phyloP scores from a whole-genome alignment of 2,797 vertebrate genomes.

The Gallinago stenura region DNA sequence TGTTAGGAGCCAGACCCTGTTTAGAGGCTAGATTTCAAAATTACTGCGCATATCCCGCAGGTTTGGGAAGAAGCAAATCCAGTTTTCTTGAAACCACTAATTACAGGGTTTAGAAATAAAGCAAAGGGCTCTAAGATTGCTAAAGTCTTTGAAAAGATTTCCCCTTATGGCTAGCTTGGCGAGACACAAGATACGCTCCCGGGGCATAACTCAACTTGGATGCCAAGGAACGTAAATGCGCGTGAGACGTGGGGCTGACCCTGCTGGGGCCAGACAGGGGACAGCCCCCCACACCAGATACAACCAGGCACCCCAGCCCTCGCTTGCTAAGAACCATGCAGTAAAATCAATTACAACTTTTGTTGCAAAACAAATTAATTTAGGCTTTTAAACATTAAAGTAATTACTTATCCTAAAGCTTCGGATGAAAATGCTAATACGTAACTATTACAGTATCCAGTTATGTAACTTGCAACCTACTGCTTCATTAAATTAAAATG shows the following conservation, averaged over 20 bases:
- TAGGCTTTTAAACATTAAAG: not conserved
- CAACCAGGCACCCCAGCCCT: not conserved
- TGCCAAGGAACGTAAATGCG: not conserved
- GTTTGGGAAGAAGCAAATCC: constrained; percentile 47
- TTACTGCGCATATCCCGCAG: not conserved
- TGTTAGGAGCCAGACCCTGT: not conserved
- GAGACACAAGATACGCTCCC: not conserved
- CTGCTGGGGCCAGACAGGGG: not conserved
- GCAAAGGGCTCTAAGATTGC: not conserved
- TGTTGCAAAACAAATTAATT: not conserved
- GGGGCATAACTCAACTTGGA: not conserved
- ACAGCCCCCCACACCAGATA: not conserved
- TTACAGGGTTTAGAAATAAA: constrained; percentile 44
- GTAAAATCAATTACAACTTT: not conserved
- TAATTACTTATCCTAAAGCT: not conserved
- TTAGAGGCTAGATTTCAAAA: constrained; percentile 45
- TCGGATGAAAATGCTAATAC: not conserved
- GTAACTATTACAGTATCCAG: not conserved
- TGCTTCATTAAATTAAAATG: not conserved
- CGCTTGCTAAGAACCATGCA: not conserved
- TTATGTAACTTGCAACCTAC: not conserved
- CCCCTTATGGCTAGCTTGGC: not conserved
- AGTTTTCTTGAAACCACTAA: constrained; percentile 52
- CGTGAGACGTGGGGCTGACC: not conserved
- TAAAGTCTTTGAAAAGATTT: constrained; percentile 16